phyloP scores from a whole-genome alignment of 2,113 vertebrate species.

The Prinia subflava region DNA sequence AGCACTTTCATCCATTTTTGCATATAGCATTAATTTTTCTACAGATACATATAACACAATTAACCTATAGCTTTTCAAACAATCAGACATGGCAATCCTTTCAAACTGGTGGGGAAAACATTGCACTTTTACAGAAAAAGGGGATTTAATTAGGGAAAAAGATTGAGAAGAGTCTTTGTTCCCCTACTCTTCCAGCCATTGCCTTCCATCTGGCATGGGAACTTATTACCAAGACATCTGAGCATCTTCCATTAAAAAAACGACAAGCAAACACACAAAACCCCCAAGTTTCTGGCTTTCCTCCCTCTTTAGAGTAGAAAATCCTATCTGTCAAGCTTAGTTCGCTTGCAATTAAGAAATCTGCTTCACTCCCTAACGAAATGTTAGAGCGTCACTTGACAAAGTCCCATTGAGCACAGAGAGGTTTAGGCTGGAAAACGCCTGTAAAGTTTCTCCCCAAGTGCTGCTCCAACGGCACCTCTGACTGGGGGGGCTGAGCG shows the following conservation, averaged over 20 bases:
- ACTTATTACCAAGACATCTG: conserved; percentile 20
- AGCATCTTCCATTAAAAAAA: not conserved
- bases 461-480: not conserved
- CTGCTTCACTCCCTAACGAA: conserved; percentile 53
- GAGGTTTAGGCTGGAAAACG: conserved; percentile 18
- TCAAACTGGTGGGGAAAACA: not conserved
- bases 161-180: conserved; percentile 9
- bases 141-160: not conserved
- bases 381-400: not conserved
- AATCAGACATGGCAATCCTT: conserved; percentile 9
- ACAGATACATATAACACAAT: conserved; percentile 56
- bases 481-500: not conserved
- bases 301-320: conserved; percentile 4
- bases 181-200: not conserved
- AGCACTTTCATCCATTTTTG: conserved; percentile 62
- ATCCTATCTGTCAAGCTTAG: conserved; percentile 28
- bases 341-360: conserved; percentile 31
- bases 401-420: conserved; percentile 28
- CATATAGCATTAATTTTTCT: conserved; percentile 60
- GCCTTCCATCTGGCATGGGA: conserved; percentile 31
- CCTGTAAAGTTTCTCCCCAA: conserved; percentile 24
- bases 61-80: conserved; percentile 57
- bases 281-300: not conserved
- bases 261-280: not conserved
- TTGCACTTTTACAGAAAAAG: not conserved